phyloP scores from a whole-genome alignment of 2,113 vertebrate species.

The Cavia porcellus region DNA sequence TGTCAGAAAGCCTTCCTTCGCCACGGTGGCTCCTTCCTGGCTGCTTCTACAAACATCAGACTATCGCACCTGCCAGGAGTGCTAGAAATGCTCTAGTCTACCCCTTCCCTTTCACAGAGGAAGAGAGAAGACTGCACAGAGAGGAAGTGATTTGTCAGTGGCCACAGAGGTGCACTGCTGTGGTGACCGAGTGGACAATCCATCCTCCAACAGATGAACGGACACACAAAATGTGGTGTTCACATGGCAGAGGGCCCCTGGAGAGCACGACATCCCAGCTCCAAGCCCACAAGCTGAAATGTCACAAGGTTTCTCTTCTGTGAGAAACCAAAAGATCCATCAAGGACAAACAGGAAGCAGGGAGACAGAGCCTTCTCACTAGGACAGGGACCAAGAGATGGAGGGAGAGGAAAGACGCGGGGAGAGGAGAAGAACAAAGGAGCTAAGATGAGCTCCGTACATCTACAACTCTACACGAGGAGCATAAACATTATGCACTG shows the following conservation, averaged over 20 bases:
- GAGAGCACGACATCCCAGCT: neutral
- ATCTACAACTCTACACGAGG: neutral
- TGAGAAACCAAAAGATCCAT: neutral
- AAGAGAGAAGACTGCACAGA: neutral
- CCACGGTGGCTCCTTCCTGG: neutral
- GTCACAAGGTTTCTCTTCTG: neutral
- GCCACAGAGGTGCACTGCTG: neutral
- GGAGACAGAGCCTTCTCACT: neutral
- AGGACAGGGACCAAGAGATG: neutral
- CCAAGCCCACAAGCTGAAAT: neutral
- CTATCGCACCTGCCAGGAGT: neutral
- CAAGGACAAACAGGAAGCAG: neutral
- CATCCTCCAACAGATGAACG: neutral
- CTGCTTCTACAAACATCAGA: constrained; percentile 29
- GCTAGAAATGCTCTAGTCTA: neutral
- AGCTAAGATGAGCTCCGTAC: too few relatives aligned
- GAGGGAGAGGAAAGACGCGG: neutral
- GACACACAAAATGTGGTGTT: neutral
- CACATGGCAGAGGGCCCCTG: neutral
- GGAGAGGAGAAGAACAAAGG: neutral
- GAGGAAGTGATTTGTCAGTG: neutral
- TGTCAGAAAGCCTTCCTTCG: constrained; percentile 21
- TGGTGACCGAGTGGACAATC: neutral
- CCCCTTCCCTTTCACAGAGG: neutral
- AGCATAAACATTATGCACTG: neutral